Conservation (phyloP, 2,888 invertebrate species). For the Ophion obscuratus region DNA sequence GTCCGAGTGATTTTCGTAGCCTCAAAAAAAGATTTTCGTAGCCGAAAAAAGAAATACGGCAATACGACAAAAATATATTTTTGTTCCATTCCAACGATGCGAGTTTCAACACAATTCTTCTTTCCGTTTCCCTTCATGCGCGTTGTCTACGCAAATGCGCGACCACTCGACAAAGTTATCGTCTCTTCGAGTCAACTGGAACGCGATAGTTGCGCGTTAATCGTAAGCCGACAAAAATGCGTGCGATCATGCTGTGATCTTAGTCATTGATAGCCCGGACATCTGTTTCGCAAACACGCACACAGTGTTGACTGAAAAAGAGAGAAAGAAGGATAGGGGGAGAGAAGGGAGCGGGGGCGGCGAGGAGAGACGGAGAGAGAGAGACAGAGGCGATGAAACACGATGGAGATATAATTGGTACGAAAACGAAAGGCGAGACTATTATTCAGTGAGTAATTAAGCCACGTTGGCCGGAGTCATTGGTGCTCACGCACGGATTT, state of each 20-base stretch:
- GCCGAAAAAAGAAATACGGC: too few species aligned
- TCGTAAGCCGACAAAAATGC: not conserved
- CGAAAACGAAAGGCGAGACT: constrained; percentile 74
- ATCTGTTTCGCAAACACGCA: constrained; percentile 32
- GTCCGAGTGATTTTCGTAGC: too few species aligned
- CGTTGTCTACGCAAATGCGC: too few species aligned
- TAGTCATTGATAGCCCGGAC: constrained; percentile 8
- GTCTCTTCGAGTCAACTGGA: not conserved
- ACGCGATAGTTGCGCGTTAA: not conserved
- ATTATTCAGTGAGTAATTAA: constrained; percentile 70
- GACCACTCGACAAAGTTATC: not conserved
- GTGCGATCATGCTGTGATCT: not conserved
- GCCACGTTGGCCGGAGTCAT: constrained; percentile 71
- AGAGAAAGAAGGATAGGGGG: not conserved
- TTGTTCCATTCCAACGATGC: too few species aligned
- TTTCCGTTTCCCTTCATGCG: too few species aligned
- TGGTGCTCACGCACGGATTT: constrained; percentile 69
- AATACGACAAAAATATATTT: too few species aligned
- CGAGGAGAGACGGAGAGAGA: not conserved
- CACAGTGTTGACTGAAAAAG: not conserved
- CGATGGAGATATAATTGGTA: constrained; percentile 65
- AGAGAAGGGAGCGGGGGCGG: too few species aligned
- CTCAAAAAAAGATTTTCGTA: too few species aligned
- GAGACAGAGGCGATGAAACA: constrained; percentile 17
- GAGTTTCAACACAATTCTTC: too few species aligned